phyloP scores from a whole-genome alignment of 2,113 vertebrate genomes.

The Agelaius phoeniceus region DNA sequence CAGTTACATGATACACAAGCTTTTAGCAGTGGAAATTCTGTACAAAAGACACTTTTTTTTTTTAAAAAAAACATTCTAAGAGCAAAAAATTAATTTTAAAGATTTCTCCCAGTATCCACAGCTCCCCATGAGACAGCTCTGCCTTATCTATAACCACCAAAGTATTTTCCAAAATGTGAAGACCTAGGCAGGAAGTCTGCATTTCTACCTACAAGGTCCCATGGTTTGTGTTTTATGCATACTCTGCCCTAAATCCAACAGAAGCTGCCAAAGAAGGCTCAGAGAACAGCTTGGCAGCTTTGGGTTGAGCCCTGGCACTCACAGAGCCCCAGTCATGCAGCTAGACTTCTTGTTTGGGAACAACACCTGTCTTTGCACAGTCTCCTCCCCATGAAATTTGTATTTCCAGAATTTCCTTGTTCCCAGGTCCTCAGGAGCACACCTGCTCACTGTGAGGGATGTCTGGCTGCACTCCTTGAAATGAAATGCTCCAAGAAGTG shows the following conservation, averaged over 20 bases:
- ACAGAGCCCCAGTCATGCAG: neutral
- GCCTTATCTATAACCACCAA: neutral
- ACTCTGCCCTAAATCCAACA: neutral
- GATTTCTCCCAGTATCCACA: neutral
- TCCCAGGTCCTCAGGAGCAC: neutral
- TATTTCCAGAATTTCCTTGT: neutral
- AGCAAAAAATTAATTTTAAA: neutral
- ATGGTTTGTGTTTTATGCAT: neutral
- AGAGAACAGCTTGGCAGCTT: neutral
- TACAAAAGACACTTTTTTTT: neutral
- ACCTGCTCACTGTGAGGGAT: neutral
- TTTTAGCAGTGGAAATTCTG: neutral
- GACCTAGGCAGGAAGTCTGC: neutral
- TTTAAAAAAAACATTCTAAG: neutral
- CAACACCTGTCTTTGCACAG: neutral
- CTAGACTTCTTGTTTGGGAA: neutral
- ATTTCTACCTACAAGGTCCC: neutral
- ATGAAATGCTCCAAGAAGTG: neutral
- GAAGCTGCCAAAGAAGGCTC: neutral
- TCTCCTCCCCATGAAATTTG: neutral
- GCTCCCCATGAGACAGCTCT: neutral
- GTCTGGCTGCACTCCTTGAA: neutral
- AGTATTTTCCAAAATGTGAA: neutral
- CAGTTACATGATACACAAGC: neutral
- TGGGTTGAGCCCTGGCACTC: neutral